phyloP scores from a whole-genome alignment of 2,797 vertebrate genomes.

The Mycteria americana region DNA sequence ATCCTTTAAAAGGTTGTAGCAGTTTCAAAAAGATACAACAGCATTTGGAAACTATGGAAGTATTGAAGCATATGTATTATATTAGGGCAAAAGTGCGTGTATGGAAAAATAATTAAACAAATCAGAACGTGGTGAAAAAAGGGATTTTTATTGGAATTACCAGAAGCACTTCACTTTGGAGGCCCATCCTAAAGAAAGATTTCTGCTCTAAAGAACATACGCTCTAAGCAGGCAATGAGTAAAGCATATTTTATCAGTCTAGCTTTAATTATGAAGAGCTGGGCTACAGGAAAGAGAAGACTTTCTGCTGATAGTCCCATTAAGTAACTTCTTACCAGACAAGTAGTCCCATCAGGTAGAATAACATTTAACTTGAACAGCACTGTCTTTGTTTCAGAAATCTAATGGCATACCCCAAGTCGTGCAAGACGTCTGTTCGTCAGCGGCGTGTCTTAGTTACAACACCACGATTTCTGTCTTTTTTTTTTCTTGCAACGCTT shows the following conservation, averaged over 20 bases:
- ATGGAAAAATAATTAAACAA: neutral
- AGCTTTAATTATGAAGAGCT: neutral
- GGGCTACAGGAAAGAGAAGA: neutral
- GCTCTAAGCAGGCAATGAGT: neutral
- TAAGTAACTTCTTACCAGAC: neutral
- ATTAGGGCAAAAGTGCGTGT: neutral
- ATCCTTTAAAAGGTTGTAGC: neutral
- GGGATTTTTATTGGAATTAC: neutral
- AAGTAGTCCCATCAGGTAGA: neutral
- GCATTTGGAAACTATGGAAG: neutral
- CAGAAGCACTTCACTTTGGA: neutral
- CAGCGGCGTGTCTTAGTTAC: neutral
- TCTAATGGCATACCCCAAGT: neutral
- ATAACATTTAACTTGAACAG: neutral
- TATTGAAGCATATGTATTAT: neutral
- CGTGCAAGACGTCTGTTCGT: rapidly evolving
- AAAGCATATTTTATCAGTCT: neutral
- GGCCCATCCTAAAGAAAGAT: neutral
- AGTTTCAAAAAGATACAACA: neutral
- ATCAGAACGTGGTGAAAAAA: neutral
- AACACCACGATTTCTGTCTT: neutral
- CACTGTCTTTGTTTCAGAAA: neutral
- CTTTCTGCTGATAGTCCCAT: neutral
- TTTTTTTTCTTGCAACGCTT: neutral
- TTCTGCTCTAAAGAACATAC: neutral